Evolutionary conservation across 1,140 invertebrate species (phyloP).

Genomic region (Brachionus rotundiformis): DNA sequence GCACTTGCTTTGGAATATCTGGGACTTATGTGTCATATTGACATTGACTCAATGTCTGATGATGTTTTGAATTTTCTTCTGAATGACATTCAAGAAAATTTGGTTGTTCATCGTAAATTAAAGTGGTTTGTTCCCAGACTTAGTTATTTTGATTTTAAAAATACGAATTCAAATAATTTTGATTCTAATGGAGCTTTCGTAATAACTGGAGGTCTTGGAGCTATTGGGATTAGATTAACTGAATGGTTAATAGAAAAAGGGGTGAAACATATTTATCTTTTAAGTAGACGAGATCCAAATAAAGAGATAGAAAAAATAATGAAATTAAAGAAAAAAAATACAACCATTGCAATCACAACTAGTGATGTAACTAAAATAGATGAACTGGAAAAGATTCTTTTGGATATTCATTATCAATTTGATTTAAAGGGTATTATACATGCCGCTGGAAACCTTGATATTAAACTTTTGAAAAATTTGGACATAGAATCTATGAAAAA

Average conservation of each 20-base stretch:
- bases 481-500: background rate
- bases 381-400: conserved; percentile 5
- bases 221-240: background rate
- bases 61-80: background rate
- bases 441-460: background rate
- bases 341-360: background rate
- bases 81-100: background rate
- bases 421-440: background rate
- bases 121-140: background rate
- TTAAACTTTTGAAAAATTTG: background rate
- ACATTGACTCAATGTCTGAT: background rate
- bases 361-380: background rate
- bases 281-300: background rate
- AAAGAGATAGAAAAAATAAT: conserved; percentile 10
- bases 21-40: background rate
- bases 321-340: background rate
- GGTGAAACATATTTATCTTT: background rate
- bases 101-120: background rate
- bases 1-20: background rate
- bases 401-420: background rate
- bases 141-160: background rate
- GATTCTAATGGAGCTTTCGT: background rate
- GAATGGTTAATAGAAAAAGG: conserved; percentile 5
- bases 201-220: conserved; percentile 6
- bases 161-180: background rate